A percentile compares a stretch with the other conserved stretches of the same genome.
phyloP scores from a whole-genome alignment of 1,140 invertebrate genomes.

The Pseudachorutes palmiensis region DNA sequence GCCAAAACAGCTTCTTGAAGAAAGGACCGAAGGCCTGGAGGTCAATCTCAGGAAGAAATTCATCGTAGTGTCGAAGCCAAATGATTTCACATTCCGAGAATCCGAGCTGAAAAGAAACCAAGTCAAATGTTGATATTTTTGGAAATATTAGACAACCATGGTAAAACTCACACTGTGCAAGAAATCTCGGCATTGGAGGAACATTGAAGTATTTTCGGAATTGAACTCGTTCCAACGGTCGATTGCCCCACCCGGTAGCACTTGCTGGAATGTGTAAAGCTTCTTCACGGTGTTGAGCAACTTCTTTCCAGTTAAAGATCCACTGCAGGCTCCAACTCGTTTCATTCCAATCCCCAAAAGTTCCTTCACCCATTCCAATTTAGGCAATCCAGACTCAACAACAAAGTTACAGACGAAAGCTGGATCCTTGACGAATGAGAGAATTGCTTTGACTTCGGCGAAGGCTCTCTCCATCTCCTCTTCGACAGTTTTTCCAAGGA shows the following conservation, averaged over 20 bases:
- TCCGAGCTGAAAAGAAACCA: constrained; percentile 18
- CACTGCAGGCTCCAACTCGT: constrained; percentile 4
- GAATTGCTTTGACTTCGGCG: not conserved
- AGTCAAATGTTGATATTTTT: no score
- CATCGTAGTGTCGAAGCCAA: constrained; percentile 32
- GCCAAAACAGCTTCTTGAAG: constrained; percentile 22
- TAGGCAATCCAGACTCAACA: not conserved
- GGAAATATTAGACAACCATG: no score
- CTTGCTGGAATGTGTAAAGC: constrained; percentile 34
- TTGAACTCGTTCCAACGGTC: constrained; percentile 29
- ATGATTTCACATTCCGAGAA: constrained; percentile 29
- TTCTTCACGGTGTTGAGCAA: constrained; percentile 24
- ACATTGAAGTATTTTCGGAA: constrained; percentile 25
- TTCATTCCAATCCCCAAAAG: constrained; percentile 23
- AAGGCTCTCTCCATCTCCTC: not conserved
- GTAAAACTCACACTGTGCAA: constrained; percentile 20
- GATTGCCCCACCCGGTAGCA: constrained; percentile 18
- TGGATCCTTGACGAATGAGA: constrained; percentile 19
- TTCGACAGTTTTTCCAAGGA: not conserved
- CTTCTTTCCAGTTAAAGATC: not conserved
- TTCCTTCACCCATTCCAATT: constrained; percentile 24
- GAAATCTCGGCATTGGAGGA: constrained; percentile 19
- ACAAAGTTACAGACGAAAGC: constrained; percentile 30
- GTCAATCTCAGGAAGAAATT: constrained; percentile 26
- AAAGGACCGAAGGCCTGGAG: constrained; percentile 19